Conservation (phyloP, 2,888 invertebrate genomes). For the Pterobdella sp. region DNA sequence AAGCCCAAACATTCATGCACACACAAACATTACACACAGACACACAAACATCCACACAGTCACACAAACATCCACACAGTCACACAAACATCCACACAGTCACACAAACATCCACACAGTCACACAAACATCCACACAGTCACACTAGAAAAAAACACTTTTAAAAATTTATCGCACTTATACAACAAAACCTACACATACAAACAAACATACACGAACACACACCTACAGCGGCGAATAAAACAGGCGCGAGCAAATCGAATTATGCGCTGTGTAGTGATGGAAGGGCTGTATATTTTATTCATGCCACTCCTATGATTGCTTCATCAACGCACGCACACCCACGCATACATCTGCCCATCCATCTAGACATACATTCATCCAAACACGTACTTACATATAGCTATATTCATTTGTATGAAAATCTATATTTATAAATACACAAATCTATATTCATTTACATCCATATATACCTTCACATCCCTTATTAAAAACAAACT, state of each 20-base stretch:
- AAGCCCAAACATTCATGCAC: conserved; percentile 18
- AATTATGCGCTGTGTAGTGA: not conserved
- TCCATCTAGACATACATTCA: not conserved
- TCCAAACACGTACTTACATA: not conserved
- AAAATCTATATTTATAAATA: not conserved
- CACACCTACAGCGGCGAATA: not conserved
- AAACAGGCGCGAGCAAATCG: not conserved
- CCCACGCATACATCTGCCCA: not conserved
- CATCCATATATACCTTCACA: not conserved
- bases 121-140: not conserved
- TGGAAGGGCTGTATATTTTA: not conserved
- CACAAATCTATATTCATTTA: not conserved
- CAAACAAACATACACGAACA: conserved; percentile 4
- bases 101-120: not conserved
- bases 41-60: conserved; percentile 6
- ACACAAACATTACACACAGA: conserved; percentile 20
- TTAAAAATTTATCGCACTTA: not conserved
- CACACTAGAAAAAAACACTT: not conserved
- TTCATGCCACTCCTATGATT: not conserved
- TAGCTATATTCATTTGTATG: not conserved
- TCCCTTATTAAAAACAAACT: too few species aligned
- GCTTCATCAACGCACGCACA: not conserved
- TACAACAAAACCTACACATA: not conserved
- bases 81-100: conserved; percentile 12
- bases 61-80: conserved; percentile 9